Evolutionary conservation across 1,140 invertebrate genomes (phyloP).

Genomic region (Nasonia longicornis): DNA sequence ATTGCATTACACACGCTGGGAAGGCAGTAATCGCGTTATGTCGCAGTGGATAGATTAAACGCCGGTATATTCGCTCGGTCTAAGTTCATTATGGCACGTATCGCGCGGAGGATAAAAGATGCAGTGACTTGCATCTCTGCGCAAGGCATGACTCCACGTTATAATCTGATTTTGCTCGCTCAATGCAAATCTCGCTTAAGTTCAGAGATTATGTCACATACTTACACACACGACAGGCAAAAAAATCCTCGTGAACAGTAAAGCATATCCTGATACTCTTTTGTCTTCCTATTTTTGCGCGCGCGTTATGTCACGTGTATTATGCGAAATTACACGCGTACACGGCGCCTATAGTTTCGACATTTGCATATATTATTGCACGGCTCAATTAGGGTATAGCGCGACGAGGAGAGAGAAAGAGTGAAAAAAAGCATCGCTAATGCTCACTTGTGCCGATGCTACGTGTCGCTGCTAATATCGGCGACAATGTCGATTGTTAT

Average conservation of each 20-base stretch:
- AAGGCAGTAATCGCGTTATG: too few species aligned
- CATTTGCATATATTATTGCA: background rate
- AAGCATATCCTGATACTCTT: background rate
- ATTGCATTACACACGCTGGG: background rate
- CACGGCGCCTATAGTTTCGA: background rate
- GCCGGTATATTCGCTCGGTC: too few species aligned
- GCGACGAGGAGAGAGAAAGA: too few species aligned
- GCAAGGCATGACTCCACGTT: background rate
- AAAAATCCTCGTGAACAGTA: too few species aligned
- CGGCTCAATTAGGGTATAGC: background rate
- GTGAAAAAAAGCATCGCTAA: background rate
- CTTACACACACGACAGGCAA: background rate
- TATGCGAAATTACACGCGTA: background rate
- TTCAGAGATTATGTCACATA: background rate
- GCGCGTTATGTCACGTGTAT: background rate
- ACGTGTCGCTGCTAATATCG: background rate
- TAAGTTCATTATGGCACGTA: too few species aligned
- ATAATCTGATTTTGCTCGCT: background rate
- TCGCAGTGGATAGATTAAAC: too few species aligned
- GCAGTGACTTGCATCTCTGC: background rate
- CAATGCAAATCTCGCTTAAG: background rate
- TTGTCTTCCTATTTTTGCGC: background rate
- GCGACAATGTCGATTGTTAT: conserved; percentile 34
- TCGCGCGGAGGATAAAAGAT: background rate
- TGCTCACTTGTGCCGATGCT: background rate